Evolutionary conservation across 2,888 invertebrate genomes (phyloP).

Genomic region (Watsonalla cultraria): DNA sequence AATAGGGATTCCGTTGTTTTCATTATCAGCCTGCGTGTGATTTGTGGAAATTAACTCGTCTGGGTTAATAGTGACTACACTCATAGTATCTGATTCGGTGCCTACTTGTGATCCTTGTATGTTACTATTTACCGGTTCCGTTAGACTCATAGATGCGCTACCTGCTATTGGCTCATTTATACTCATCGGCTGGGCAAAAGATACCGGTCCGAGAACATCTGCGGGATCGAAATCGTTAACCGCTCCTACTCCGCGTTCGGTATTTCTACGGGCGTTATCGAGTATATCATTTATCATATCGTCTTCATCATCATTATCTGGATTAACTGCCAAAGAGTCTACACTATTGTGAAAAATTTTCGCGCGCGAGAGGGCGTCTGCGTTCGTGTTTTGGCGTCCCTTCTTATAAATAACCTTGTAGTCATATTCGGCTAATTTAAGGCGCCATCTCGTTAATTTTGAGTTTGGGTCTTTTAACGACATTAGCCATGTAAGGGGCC

Average conservation of each 20-base stretch:
- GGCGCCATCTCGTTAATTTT: conserved; percentile 7
- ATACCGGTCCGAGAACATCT: not conserved
- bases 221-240: not conserved
- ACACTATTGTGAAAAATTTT: not conserved
- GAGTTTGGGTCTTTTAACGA: conserved; percentile 5
- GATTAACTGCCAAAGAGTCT: no score
- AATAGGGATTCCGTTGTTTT: not conserved
- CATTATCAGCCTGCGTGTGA: not conserved
- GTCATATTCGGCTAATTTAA: conserved; percentile 7
- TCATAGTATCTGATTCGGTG: not conserved
- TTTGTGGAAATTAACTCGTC: not conserved
- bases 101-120: not conserved
- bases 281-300: not conserved
- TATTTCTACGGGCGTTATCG: no score
- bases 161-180: no score
- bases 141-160: no score
- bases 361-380: conserved; percentile 8
- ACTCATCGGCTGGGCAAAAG: no score
- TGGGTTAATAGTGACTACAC: not conserved
- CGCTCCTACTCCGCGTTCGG: not conserved
- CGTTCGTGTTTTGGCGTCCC: conserved; percentile 7
- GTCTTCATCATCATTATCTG: not conserved
- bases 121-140: no score
- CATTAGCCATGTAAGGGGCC: conserved; percentile 19
- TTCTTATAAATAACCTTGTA: conserved; percentile 8